Conservation (phyloP, 2,797 vertebrate genomes). For the Avahi laniger region DNA sequence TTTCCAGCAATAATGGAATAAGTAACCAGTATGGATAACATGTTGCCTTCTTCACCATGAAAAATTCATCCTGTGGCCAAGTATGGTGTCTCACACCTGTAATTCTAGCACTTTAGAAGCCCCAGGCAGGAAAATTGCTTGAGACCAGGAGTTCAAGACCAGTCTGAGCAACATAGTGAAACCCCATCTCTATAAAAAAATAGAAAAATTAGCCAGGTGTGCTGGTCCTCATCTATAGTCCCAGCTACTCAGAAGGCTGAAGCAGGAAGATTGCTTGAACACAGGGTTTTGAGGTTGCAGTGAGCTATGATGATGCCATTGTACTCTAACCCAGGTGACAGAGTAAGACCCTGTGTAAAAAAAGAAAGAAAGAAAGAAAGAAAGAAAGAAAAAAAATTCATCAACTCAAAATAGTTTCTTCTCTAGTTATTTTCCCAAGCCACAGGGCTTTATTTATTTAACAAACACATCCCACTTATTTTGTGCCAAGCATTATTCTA, state of each 20-base stretch:
- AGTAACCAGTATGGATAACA: neutral
- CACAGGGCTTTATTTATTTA: conserved; percentile 27
- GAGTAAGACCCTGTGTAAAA: neutral
- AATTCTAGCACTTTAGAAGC: neutral
- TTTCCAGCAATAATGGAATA: neutral
- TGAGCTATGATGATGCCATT: neutral
- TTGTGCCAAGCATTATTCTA: neutral
- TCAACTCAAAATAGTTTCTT: conserved; percentile 37
- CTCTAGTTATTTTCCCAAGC: conserved; percentile 31
- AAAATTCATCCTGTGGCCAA: neutral
- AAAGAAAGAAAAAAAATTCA: neutral
- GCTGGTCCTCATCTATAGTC: neutral
- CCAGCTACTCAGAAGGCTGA: neutral
- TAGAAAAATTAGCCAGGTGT: neutral
- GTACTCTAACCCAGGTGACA: neutral
- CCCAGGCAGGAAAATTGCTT: neutral
- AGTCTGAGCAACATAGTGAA: neutral
- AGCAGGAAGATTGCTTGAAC: neutral
- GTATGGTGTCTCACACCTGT: neutral
- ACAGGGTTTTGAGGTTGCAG: neutral
- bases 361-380: too few relatives aligned
- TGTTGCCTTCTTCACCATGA: neutral
- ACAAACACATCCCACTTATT: neutral
- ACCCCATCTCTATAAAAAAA: neutral
- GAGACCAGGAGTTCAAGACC: neutral